These are phyloP conservation scores for Proales similis DNA, from an alignment of 1,140 invertebrate genomes.

Conservation along the genomic window DNA sequence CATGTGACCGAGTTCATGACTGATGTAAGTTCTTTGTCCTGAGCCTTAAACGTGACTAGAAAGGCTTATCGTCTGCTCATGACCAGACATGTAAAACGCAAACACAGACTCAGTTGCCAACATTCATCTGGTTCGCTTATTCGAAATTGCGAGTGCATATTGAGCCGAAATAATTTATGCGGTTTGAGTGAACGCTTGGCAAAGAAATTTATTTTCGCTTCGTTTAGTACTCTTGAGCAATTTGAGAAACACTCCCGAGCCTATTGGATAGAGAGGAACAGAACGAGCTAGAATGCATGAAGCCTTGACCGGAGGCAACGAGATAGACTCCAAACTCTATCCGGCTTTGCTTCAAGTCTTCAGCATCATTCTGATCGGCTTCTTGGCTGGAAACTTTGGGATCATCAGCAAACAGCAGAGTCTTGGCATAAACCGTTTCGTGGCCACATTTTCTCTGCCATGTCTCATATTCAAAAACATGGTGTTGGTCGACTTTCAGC, in stretches of 20 bases:
- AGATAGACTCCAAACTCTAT: constrained; percentile 68
- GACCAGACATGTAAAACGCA: too few species aligned
- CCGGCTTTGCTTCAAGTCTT: constrained; percentile 83
- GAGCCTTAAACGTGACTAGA: too few species aligned
- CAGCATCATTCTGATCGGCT: constrained; percentile 79
- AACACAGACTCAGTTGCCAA: too few species aligned
- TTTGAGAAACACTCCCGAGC: too few species aligned
- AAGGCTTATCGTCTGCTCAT: too few species aligned
- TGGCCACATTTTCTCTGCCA: constrained; percentile 83
- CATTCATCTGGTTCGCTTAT: too few species aligned
- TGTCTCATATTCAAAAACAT: constrained; percentile 82
- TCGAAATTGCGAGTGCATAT: too few species aligned
- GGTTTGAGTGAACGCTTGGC: neutral
- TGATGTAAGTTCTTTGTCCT: too few species aligned
- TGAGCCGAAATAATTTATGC: constrained; percentile 13
- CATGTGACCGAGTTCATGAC: too few species aligned
- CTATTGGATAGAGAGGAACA: too few species aligned
- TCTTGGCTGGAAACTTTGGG: constrained; percentile 74
- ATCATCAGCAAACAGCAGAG: constrained; percentile 73
- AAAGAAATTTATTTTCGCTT: neutral
- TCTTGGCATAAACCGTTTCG: constrained; percentile 84
- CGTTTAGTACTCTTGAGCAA: neutral
- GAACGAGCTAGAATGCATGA: constrained; percentile 15
- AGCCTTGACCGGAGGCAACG: constrained; percentile 7
- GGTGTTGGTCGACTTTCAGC: constrained; percentile 70